Percentiles rank a stretch among this genome's conserved stretches.
Evolutionary conservation across 2,797 vertebrate genomes (phyloP).

Genomic region (Leucoraja ocellata): DNA sequence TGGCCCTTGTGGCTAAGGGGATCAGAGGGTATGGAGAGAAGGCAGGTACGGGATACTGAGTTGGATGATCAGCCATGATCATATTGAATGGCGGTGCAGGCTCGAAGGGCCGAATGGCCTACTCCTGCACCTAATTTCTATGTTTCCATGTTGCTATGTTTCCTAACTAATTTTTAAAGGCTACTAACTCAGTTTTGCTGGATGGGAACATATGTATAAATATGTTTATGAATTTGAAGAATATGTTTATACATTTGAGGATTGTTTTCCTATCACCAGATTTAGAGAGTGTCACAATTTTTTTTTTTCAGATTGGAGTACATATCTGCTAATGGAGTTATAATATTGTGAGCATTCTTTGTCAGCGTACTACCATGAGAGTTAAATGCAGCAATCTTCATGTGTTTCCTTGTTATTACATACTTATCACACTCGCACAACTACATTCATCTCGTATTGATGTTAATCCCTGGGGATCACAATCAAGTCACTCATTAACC

Average conservation of each 20-base stretch:
- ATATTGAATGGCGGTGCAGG: no score
- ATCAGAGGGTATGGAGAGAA: no score
- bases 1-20: no score
- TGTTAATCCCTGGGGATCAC: slow-evolving; percentile 10
- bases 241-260: background rate
- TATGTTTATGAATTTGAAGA: no score
- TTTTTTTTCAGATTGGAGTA: background rate
- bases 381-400: background rate
- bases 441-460: background rate
- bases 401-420: background rate
- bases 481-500: background rate
- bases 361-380: background rate
- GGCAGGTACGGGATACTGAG: no score
- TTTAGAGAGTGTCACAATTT: background rate
- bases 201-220: no score
- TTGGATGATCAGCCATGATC: no score
- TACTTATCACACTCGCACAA: background rate
- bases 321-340: background rate
- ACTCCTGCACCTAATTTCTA: no score
- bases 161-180: no score
- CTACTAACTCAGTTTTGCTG: background rate
- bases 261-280: no score
- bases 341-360: background rate
- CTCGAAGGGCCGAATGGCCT: no score
- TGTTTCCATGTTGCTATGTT: no score